phyloP scores from a whole-genome alignment of 2,113 vertebrate genomes.

The Indicator maculatus region DNA sequence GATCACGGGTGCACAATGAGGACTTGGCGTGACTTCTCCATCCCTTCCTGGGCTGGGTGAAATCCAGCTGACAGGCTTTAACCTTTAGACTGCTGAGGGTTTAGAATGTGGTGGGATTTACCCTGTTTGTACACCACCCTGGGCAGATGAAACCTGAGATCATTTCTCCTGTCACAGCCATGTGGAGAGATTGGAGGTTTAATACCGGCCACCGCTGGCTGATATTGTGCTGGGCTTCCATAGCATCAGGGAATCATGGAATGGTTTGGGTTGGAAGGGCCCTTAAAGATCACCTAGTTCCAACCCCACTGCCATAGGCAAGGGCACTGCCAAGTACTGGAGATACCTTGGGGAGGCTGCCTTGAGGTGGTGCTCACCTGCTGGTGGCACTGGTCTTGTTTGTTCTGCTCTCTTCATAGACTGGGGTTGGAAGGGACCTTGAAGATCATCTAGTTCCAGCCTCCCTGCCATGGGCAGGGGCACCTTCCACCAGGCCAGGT shows the following conservation, averaged over 20 bases:
- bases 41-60: constrained; percentile 78
- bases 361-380: no score
- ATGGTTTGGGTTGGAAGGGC: not conserved
- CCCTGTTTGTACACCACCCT: constrained; percentile 77
- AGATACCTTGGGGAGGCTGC: no score
- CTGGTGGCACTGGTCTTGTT: no score
- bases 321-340: no score
- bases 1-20: constrained; percentile 91
- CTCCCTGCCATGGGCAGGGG: not conserved
- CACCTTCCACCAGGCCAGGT: no score
- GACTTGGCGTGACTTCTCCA: constrained; percentile 80
- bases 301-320: not conserved
- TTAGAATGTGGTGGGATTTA: constrained; percentile 76
- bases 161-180: constrained; percentile 43
- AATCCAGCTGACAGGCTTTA: constrained; percentile 85
- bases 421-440: not conserved
- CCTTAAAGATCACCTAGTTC: not conserved
- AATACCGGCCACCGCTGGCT: constrained; percentile 43
- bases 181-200: constrained; percentile 55
- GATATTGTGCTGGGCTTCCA: not conserved
- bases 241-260: not conserved
- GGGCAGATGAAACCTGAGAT: constrained; percentile 78
- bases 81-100: constrained; percentile 83
- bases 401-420: no score
- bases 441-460: not conserved